Evolutionary conservation across 2,113 vertebrate species (phyloP).

Genomic region (Gnathonemus longibarbis): DNA sequence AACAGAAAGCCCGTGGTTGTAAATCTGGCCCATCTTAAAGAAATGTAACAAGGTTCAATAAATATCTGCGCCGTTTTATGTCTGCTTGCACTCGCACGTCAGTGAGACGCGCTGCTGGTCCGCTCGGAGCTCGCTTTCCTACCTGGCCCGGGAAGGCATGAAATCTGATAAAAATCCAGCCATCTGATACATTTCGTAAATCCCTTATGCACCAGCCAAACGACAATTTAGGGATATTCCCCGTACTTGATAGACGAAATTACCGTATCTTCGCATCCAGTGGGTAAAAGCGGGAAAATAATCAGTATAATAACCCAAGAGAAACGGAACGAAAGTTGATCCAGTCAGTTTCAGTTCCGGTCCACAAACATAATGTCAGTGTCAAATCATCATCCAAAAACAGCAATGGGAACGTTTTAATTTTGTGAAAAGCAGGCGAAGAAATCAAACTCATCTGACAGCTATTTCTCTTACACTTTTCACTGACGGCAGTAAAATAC

Average conservation of each 20-base stretch:
- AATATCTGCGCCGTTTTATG: neutral
- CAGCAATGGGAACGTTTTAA: neutral
- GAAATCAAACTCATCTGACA: neutral
- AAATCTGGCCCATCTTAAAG: neutral
- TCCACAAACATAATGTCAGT: neutral
- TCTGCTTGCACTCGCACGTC: neutral
- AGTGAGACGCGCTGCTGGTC: neutral
- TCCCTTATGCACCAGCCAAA: neutral
- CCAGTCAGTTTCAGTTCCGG: neutral
- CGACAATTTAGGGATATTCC: neutral
- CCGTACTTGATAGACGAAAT: neutral
- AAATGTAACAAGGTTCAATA: neutral
- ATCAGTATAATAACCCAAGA: neutral
- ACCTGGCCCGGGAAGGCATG: neutral
- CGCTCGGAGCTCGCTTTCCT: neutral
- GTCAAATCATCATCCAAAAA: neutral
- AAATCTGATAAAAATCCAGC: neutral
- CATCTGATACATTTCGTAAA: neutral
- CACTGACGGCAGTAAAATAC: neutral
- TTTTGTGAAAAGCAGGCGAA: neutral
- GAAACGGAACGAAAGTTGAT: neutral
- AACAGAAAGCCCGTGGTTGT: neutral
- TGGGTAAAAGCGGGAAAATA: neutral
- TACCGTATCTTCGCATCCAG: neutral
- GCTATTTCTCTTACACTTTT: neutral